Base-by-base conservation (phyloP, 2,797 vertebrate genomes). In the Pangasius macronema region DNA sequence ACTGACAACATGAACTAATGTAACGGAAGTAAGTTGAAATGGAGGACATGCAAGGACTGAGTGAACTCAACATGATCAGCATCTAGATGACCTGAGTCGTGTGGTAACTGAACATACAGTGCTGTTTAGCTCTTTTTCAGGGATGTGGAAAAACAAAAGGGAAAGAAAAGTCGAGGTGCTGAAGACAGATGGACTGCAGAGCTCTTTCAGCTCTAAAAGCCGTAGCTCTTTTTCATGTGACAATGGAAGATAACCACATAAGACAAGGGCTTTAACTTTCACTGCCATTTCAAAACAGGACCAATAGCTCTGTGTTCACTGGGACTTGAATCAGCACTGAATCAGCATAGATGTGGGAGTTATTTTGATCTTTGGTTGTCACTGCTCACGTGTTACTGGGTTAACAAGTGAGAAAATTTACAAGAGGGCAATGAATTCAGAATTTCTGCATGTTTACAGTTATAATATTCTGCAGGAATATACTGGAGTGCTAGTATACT, bases 171-270 rank as follows among this genome's bases (percentile, higher is more conserved):
- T 73, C 65, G 75, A 76, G 39, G 42, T 63, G 82, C 65, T 49
- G 59, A 85, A 87, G 76, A 88, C 83, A 89, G 89, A 90, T 87
- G 84, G 77, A 85, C 75, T 30, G 27, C 59, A n/a, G 51, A 86
- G 85, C 79, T 79, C 82, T 83, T 84, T 80, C 30, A 82, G 42
- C 82, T 91, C 85, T 85, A 76, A 77, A 89, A 90, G 24, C 36
- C 33, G 59, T 80, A 10, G 33, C 27, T 85, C 68, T 83, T 87
- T 89, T 91, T 91, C 84, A 89, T 85, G 81, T 55, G 63, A 81
- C 73, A 85, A 81, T 83, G 73, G 75, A 85, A 79, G 79, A 63
- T 88, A 87, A 86, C 83, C 89, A 86, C 87, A 90, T 84, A 83
- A 90, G 84, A 75, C 82, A 73, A 84, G 79, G 36, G 85, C 76